Percentiles rank a stretch among this genome's conserved stretches.
phyloP scores from a whole-genome alignment of 2,888 invertebrate species.

The Lasiommata megera region DNA sequence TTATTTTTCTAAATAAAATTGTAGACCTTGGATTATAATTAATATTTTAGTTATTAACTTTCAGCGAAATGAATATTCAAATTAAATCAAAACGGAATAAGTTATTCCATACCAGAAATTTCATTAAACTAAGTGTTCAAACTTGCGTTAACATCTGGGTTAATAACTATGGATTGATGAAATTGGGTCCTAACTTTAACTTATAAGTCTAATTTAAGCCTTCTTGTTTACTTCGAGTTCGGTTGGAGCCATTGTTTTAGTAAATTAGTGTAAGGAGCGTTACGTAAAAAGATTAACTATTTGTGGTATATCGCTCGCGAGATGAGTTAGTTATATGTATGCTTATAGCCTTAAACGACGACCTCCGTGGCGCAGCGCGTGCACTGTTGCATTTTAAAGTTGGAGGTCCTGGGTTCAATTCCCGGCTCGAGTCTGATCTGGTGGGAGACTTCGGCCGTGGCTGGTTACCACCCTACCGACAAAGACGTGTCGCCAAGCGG shows the following conservation, averaged over 20 bases:
- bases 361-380: too few relatives aligned
- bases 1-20: too few relatives aligned
- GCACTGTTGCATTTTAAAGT: too few relatives aligned
- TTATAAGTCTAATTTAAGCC: conserved; percentile 7
- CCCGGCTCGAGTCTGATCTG: too few relatives aligned
- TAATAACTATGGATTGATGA: conserved; percentile 15
- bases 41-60: not conserved
- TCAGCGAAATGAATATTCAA: not conserved
- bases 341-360: too few relatives aligned
- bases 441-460: too few relatives aligned
- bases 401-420: too few relatives aligned
- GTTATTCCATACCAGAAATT: not conserved
- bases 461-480: too few relatives aligned
- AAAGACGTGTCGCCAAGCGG: too few relatives aligned
- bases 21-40: not conserved
- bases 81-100: not conserved
- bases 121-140: conserved; percentile 9
- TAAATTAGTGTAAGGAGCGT: not conserved
- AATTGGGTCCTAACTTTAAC: conserved; percentile 15
- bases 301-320: too few relatives aligned
- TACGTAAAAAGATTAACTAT: not conserved
- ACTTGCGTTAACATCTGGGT: conserved; percentile 13
- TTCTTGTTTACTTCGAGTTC: conserved; percentile 10
- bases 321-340: too few relatives aligned
- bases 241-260: not conserved